Percentiles rank a stretch among this genome's conserved stretches.
Conservation (phyloP, 2,113 vertebrate genomes). For the Phoxinus phoxinus region DNA sequence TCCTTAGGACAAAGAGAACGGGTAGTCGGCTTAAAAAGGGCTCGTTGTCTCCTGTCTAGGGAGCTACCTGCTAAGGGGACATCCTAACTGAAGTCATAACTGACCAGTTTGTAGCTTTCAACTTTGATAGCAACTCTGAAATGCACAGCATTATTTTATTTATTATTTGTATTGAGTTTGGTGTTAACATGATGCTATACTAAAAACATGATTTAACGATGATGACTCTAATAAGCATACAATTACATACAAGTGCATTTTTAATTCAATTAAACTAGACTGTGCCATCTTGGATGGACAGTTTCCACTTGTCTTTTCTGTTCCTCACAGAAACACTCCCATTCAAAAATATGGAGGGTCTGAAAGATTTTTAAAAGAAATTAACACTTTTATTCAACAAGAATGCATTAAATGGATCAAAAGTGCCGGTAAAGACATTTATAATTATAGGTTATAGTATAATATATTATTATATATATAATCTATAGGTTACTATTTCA, state of each 20-base stretch:
- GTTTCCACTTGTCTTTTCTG: neutral
- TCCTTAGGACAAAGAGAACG: neutral
- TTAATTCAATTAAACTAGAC: neutral
- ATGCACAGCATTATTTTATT: no score
- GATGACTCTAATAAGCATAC: neutral
- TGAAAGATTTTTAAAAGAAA: neutral
- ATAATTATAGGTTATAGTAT: no score
- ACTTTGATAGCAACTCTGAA: neutral
- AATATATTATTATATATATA: no score
- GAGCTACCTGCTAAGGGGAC: neutral
- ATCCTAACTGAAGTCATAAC: neutral
- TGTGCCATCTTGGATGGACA: neutral
- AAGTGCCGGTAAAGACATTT: neutral
- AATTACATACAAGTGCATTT: neutral
- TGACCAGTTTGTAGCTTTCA: neutral
- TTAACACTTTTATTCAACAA: neutral
- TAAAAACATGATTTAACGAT: neutral
- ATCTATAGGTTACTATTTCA: no score
- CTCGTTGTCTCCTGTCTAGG: neutral
- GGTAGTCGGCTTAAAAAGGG: neutral
- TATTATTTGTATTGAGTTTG: neutral
- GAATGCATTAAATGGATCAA: neutral
- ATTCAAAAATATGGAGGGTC: no score
- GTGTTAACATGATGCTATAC: neutral
- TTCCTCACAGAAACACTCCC: no score